Base-by-base conservation (phyloP, 1,140 invertebrate genomes). In the Cydia fagiglandana region DNA sequence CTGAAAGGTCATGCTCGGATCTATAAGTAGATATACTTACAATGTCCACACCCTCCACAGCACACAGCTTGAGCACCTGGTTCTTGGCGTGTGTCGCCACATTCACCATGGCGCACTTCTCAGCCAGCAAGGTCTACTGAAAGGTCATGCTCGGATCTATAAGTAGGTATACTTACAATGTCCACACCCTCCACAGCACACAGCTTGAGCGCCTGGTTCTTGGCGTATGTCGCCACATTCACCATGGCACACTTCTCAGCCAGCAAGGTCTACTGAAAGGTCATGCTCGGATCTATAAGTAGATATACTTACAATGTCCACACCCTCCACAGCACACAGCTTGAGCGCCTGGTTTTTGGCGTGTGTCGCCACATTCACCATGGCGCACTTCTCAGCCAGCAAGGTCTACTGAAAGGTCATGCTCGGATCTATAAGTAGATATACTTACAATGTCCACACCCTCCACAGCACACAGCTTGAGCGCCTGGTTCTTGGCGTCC, bases 51-150 rank as follows among this genome's bases (percentile, higher is more conserved):
- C 97, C 98, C 93, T 99, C 98, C 75, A 99, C 97, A 47, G 98
- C 97, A 92, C 98, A 99, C 76, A 99, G 94, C 93, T 99, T 99
- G 85, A 99, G 96, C 78, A 98, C 99, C 93, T 99, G 96, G 91
- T 98, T 97, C 93, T 98, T 98, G 76, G 97, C 97, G 91, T 98
- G 97, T 80, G 98, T 95, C 79, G 99, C 98, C 78, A 99, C 98
- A 94, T 99, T 99, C 83, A 99, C 98, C 99, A 99, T 99, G 10
- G 98, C 98, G 93, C 99, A 99, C 93, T 99, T 98, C 94, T 99
- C 99, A 6, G 97, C 96, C 2, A 98, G 98, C 79, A 99, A 96
- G 77, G 99, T 97, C n/a, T n/a, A n/a, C n/a, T n/a, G n/a, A n/a
- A n/a, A n/a, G n/a, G n/a, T n/a, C n/a, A n/a, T 34, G 4, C 4